Conservation (phyloP, 2,797 vertebrate genomes). For the Pseudopleuronectes americanus region DNA sequence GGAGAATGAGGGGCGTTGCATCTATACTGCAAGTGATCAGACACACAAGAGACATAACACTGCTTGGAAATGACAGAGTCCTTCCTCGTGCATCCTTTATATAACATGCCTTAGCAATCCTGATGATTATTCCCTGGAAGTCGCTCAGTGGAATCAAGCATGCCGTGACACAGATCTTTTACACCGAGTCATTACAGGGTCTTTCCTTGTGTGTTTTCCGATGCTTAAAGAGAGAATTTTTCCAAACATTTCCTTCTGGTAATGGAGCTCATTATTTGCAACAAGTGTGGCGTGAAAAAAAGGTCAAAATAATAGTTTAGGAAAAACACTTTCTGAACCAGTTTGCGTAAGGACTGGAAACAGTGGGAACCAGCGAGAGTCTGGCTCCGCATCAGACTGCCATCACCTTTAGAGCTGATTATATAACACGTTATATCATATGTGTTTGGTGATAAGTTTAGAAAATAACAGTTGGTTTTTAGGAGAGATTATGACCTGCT, state of each 20-base stretch:
- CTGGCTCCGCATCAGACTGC: background rate
- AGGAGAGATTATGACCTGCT: too few relatives aligned
- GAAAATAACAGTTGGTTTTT: too few relatives aligned
- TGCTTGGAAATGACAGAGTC: constrained; percentile 18
- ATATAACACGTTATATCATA: background rate
- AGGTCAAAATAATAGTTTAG: background rate
- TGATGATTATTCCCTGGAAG: constrained; percentile 51
- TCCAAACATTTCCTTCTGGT: constrained; percentile 45
- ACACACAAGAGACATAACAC: constrained; percentile 43
- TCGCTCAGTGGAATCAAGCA: constrained; percentile 49
- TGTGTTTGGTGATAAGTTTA: too few relatives aligned
- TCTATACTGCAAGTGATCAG: constrained; percentile 43
- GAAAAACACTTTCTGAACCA: background rate
- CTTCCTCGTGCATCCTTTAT: constrained; percentile 42
- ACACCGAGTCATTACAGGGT: constrained; percentile 28
- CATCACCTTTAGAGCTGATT: background rate
- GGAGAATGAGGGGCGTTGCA: constrained; percentile 26
- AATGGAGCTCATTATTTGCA: constrained; percentile 19
- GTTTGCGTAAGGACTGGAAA: background rate
- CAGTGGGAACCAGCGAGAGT: background rate
- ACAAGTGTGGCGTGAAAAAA: constrained; percentile 3
- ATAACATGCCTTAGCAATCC: constrained; percentile 47
- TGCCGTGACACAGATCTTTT: constrained; percentile 37
- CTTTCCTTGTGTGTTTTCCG: constrained; percentile 33
- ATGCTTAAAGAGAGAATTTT: constrained; percentile 21